A percentile compares a stretch with the other conserved stretches of the same genome.
Evolutionary conservation across 2,113 vertebrate species (phyloP).

Genomic region (Ciconia boyciana): DNA sequence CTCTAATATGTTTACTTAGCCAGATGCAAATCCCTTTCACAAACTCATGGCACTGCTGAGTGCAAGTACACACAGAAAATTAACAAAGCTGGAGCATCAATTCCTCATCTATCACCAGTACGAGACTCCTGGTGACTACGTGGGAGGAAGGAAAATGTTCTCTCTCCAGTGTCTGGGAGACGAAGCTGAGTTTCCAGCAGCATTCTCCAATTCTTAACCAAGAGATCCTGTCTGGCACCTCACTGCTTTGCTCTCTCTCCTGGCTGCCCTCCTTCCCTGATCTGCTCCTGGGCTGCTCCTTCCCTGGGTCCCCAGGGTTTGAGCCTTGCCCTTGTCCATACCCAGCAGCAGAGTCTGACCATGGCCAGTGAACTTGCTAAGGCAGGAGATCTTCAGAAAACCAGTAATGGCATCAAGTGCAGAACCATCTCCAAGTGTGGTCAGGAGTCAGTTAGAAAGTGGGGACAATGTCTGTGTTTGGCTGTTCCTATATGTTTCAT

Average conservation of each 20-base stretch:
- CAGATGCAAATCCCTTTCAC: not conserved
- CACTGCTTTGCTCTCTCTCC: not conserved
- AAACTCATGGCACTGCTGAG: not conserved
- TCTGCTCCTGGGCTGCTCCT: not conserved
- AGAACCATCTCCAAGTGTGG: not conserved
- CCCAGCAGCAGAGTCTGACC: not conserved
- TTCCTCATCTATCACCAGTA: not conserved
- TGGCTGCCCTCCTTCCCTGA: not conserved
- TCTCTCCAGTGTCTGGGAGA: not conserved
- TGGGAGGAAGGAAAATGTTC: not conserved
- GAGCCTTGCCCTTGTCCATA: not conserved
- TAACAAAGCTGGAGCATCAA: not conserved
- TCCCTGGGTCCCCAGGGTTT: not conserved
- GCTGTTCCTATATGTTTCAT: not conserved
- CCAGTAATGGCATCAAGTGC: not conserved
- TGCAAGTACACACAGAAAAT: not conserved
- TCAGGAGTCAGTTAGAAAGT: not conserved
- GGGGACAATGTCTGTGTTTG: not conserved
- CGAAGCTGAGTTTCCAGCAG: not conserved
- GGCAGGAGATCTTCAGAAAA: not conserved
- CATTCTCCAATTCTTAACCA: rapidly evolving
- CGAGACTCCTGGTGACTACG: not conserved
- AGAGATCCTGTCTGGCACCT: not conserved
- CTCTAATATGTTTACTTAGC: constrained; percentile 44
- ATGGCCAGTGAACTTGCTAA: not conserved